Base-by-base conservation (phyloP, 2,113 vertebrate species). In the Crotalus helleri region DNA sequence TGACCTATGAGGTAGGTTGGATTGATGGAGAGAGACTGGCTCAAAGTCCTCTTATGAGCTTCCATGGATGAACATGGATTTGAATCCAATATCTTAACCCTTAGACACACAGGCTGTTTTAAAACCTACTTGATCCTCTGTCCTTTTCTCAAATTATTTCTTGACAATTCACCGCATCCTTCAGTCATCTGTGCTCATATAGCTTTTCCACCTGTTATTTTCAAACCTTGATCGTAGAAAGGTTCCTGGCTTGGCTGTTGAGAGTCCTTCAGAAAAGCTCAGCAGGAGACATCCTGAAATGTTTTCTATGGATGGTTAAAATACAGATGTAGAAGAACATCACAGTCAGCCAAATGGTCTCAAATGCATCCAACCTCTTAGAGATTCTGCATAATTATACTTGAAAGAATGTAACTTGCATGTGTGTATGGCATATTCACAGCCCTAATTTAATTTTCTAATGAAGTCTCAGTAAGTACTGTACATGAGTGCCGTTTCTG, bases 401-500 rank as follows among this genome's bases (percentile, higher is more conserved):
- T 55, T 94, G 96, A 96, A 96, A 93, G 44, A 94, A 85, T 88
- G 91, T 94, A 95, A 94, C 24, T 92, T 91, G 90, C 39, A 53
- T 94, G 86, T 85, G 91, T 64, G 26, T 91, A 88, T 91, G 94
- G 95, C 89, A 93, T 89, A 87, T 93, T 86, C 92, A 88, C 39
- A 15, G 69, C 92, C 57, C 86, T 95, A 96, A 97, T 19, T 93
- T 88, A 95, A 93, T 94, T 94, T 94, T 92, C 94, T 95, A 92
- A 95, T 93, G 54, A 94, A 94, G 94, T 95, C 93, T 96, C 88
- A 94, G 0, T 49, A 88, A 94, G 93, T 92, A 85, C 26, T 49
- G 26, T 87, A 88, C 13, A 85, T 58, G 93, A 90, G 94, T 3
- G 26, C 53, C 86, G 64, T 90, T 94, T 94, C 74, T 95, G 29